Evolutionary conservation across 2,797 vertebrate genomes (phyloP), one percentile per base, ranked within the genome.

Genomic region (Malurus leucopterus): DNA sequence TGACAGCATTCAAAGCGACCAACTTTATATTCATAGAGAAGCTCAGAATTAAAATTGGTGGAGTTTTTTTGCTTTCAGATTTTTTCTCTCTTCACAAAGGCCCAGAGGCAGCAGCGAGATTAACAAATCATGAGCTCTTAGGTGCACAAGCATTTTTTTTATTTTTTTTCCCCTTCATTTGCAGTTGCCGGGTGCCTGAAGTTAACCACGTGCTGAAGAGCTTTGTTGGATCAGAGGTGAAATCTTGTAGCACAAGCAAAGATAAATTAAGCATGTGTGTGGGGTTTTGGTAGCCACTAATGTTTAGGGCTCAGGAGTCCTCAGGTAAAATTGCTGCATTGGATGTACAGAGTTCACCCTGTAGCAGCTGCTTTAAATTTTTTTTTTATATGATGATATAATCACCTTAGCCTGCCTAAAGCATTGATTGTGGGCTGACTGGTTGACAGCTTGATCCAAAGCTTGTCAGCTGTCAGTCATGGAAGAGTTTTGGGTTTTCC

Each of bases 1-100:
- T 53, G 74, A 59, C 61, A 73, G 30, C 70, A 88, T 63, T 91
- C 81, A 84, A 84, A 91, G 54, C 18, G 2, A 67, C 55, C n/a
- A 15, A 64, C 36, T 91, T 73, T 61, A 64, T 86, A 84, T 73
- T 86, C 72, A 70, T 50, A 84, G 30, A 68, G 68, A 73, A 73
- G 36, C 55, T 74, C 62, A 18, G 69, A 88, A 80, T 88, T 94
- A 86, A 86, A 89, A 82, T 27, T 61, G 36, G 30, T 64, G 74
- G 50, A 27, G 0, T 5, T n/a, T 75, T 76, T 76, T 74, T 43
- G 15, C 40, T 54, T 69, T 82, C 46, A 54, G 41, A 36, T 47
- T 72, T 80, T 84, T 79, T 46, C 32, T n/a, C 26, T 40, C 23
- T 84, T 63, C 50, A 67, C 61, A 78, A 63, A 84, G 26, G 26